Conservation (phyloP, 1,140 invertebrate species). For the Bombus soroeensis region DNA sequence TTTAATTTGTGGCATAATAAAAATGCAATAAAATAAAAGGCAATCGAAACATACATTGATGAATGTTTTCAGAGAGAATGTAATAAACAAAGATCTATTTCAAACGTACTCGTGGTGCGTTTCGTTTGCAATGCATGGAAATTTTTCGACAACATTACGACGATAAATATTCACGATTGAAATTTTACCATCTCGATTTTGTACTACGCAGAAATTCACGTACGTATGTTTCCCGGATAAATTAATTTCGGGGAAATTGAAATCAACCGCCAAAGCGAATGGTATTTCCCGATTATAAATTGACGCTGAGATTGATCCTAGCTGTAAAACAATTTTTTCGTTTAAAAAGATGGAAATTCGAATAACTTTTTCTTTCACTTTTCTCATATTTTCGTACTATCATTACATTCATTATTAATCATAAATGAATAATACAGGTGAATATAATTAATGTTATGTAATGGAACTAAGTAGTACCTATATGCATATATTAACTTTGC, state of each 20-base stretch:
- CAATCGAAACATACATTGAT: neutral
- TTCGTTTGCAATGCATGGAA: neutral
- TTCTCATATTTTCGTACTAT: neutral
- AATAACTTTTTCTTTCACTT: neutral
- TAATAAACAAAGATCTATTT: neutral
- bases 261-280: neutral
- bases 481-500: too few relatives aligned
- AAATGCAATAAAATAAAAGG: too few relatives aligned
- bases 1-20: neutral
- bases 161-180: neutral
- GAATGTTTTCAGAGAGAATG: neutral
- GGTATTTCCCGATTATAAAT: constrained; percentile 4
- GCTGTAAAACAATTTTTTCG: neutral
- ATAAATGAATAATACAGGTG: neutral
- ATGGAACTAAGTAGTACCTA: too few relatives aligned
- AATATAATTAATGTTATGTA: neutral
- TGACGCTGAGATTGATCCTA: neutral
- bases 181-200: neutral
- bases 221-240: neutral
- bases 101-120: neutral
- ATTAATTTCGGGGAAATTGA: constrained; percentile 27
- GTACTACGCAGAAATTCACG: neutral
- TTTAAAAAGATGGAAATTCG: neutral
- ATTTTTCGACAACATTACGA: constrained; percentile 4
- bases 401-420: neutral